Evolutionary conservation across 2,888 invertebrate genomes (phyloP).

Genomic region (Scaptomyza reducta): DNA sequence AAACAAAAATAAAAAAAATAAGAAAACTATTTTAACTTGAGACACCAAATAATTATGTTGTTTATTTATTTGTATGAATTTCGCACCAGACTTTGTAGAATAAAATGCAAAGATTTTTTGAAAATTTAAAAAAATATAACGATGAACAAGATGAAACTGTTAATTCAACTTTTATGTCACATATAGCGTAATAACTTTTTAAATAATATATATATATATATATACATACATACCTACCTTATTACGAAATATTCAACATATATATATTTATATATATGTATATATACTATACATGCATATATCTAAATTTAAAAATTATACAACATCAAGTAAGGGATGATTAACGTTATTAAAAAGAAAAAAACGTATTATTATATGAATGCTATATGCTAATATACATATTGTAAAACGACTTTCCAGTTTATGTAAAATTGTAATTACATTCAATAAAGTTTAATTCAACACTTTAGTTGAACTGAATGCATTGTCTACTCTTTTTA

Average conservation of each 20-base stretch:
- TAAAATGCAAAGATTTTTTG: slow-evolving; percentile 8
- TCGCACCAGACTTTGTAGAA: slow-evolving; percentile 41
- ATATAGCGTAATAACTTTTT: slow-evolving; percentile 45
- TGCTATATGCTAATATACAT: slow-evolving; percentile 30
- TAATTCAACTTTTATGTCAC: slow-evolving; percentile 56
- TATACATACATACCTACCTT: slow-evolving; percentile 40
- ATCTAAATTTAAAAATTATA: slow-evolving; percentile 52
- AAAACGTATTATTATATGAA: slow-evolving; percentile 53
- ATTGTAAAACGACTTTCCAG: slow-evolving; percentile 78
- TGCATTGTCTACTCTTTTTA: background rate
- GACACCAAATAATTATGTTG: slow-evolving; percentile 51
- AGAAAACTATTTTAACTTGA: slow-evolving; percentile 18
- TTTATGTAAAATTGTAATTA: slow-evolving; percentile 82
- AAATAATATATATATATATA: slow-evolving; percentile 22
- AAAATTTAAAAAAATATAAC: slow-evolving; percentile 1
- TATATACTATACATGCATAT: slow-evolving; percentile 28
- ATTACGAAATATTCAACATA: slow-evolving; percentile 44
- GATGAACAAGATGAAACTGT: slow-evolving; percentile 38
- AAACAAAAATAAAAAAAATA: background rate
- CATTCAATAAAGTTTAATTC: slow-evolving; percentile 81
- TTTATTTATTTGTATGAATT: slow-evolving; percentile 39
- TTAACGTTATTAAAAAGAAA: slow-evolving; percentile 29
- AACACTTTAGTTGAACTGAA: slow-evolving; percentile 75
- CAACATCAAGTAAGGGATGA: slow-evolving; percentile 44
- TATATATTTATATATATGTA: slow-evolving; percentile 3